phyloP scores from a whole-genome alignment of 2,888 invertebrate genomes.

The Sicus ferrugineus region DNA sequence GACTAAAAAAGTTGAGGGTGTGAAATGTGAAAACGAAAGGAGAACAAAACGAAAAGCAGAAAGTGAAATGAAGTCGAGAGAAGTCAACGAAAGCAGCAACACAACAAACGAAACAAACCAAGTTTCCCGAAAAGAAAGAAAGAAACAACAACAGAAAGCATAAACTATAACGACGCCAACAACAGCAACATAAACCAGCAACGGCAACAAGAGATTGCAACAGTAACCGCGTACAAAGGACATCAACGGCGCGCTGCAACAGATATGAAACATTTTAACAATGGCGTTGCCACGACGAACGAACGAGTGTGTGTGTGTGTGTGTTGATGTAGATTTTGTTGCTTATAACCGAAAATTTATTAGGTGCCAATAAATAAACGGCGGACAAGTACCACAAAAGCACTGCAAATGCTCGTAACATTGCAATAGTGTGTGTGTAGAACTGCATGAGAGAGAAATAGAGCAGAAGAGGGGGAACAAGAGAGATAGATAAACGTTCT shows the following conservation, averaged over 20 bases:
- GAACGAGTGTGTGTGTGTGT: background rate
- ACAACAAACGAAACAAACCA: background rate
- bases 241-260: background rate
- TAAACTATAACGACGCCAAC: too few relatives aligned
- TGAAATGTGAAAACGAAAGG: background rate
- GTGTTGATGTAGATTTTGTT: background rate
- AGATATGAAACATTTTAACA: background rate
- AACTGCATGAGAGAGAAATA: background rate
- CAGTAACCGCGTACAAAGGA: background rate
- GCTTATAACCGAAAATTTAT: slow-evolving; percentile 52
- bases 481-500: too few relatives aligned
- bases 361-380: slow-evolving; percentile 60
- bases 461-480: background rate
- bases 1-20: background rate
- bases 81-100: background rate
- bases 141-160: too few relatives aligned
- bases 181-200: too few relatives aligned
- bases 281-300: background rate
- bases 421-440: background rate
- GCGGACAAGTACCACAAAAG: slow-evolving; percentile 45
- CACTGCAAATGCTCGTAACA: slow-evolving; percentile 12
- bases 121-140: too few relatives aligned
- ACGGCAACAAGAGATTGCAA: background rate
- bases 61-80: background rate
- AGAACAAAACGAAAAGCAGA: background rate